These are phyloP conservation scores for Anolis apletophallus DNA, from an alignment of 2,797 vertebrate genomes.

Conservation along the genomic window DNA sequence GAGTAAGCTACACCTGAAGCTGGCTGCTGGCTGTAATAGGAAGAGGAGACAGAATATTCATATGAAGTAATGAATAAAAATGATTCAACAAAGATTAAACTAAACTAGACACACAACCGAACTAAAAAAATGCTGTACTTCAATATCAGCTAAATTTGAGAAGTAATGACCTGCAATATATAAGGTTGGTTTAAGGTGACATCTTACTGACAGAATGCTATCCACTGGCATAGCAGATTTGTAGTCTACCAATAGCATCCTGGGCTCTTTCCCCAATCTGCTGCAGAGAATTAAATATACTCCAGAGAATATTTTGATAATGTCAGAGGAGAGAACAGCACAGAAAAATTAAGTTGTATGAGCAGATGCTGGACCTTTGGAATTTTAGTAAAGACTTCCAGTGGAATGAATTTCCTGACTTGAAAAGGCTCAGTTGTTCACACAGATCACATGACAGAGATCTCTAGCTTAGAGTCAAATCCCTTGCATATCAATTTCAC, in stretches of 20 bases:
- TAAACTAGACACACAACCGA: neutral
- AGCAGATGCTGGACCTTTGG: neutral
- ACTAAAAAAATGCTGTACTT: no score
- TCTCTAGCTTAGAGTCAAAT: neutral
- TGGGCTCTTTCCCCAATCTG: neutral
- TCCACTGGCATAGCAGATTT: neutral
- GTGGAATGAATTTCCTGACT: neutral
- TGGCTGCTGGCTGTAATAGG: constrained; percentile 90
- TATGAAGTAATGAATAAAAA: neutral
- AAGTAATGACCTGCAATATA: neutral
- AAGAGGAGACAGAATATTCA: constrained; percentile 43
- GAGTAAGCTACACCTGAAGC: constrained; percentile 95
- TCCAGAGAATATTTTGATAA: neutral
- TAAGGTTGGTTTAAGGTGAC: neutral
- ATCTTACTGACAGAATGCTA: neutral
- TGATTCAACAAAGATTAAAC: constrained; percentile 9
- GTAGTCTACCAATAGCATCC: neutral
- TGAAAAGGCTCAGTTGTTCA: neutral
- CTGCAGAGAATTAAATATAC: neutral
- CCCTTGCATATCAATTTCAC: neutral
- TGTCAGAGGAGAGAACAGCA: neutral
- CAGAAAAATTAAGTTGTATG: neutral
- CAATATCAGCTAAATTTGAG: neutral
- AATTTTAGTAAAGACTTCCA: neutral
- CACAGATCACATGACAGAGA: neutral